Evolutionary conservation across 2,888 invertebrate species (phyloP), one percentile per base, ranked within the genome.

Genomic region (Aphidoletes aphidimyza): DNA sequence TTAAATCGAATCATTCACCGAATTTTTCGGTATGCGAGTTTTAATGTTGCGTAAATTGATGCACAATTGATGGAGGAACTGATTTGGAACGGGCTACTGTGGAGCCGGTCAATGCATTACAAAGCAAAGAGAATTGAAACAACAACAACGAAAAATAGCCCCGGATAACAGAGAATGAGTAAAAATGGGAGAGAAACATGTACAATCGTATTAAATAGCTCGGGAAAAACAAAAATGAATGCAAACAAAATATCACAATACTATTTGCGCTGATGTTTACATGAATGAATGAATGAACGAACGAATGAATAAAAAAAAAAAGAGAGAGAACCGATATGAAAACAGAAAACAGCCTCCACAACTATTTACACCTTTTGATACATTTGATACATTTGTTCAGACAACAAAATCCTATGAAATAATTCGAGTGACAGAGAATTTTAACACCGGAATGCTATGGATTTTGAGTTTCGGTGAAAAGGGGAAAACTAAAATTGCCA

Each of bases 41-140:
- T 69, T 69, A 69, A 69, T 69, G 69, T 69, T 69, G 69, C 69
- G 69, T 69, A 69, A 69, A 69, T 69, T 69, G 69, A 69, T 69
- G 69, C 69, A 9, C 69, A 69, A 69, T 69, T 69, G 69, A 30
- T 69, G 69, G 14, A 30, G 22, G n/a, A 47, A 69, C 69, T 69
- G 69, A 30, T 69, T 69, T 69, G 69, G 69, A 69, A 30, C 69
- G 1, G 6, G 2, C 2, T 47, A 11, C 17, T 47, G 47, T 17
- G 47, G n/a, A n/a, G n/a, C n/a, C 17, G 17, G 9, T 6, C 17
- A 47, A 6, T 22, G 54, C 54, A 54, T n/a, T 26, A 54, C 26
- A 54, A n/a, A 6, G 26, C 54, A 14, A 54, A 54, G 0, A 11
- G 14, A 3, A 8, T 11, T 22, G 26, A 22, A 54, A 26, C 22